A percentile compares a stretch with the other conserved stretches of the same genome.
These are phyloP conservation scores for Etheostoma cragini DNA, from an alignment of 2,113 vertebrate genomes.

Conservation along the genomic window DNA sequence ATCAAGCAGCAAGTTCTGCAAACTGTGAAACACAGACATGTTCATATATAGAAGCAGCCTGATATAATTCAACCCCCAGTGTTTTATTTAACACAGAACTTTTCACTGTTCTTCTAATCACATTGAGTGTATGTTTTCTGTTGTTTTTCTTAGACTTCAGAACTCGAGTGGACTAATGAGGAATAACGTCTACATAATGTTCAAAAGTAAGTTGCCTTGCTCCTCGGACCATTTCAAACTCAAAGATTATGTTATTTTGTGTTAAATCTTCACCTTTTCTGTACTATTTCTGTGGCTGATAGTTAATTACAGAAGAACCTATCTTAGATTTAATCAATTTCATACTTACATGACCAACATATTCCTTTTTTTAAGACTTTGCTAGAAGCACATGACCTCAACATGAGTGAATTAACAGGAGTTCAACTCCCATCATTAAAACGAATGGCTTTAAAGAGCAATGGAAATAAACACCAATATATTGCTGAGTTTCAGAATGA, in stretches of 20 bases:
- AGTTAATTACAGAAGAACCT: neutral
- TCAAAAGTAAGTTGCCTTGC: conserved; percentile 23
- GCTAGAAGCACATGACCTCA: neutral
- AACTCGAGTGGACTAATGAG: conserved; percentile 9
- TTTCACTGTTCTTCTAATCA: neutral
- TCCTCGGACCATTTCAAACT: neutral
- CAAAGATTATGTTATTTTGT: neutral
- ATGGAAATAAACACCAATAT: neutral
- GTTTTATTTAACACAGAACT: neutral
- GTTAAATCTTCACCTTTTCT: neutral
- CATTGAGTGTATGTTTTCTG: neutral
- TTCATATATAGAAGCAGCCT: conserved; percentile 25
- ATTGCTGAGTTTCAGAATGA: conserved; percentile 45
- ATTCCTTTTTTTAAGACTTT: neutral
- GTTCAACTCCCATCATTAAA: conserved; percentile 1
- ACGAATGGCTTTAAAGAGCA: neutral
- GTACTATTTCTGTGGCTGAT: neutral
- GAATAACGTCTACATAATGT: conserved; percentile 10
- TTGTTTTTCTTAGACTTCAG: conserved; percentile 2
- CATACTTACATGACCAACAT: neutral
- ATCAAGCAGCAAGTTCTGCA: conserved; percentile 32
- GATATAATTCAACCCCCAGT: conserved; percentile 1
- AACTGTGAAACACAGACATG: conserved; percentile 3
- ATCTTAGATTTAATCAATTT: neutral
- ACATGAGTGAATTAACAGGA: neutral